Percentiles rank a stretch among this genome's conserved stretches.
phyloP scores from a whole-genome alignment of 1,140 invertebrate genomes.

The Drosophila quadrilineata region DNA sequence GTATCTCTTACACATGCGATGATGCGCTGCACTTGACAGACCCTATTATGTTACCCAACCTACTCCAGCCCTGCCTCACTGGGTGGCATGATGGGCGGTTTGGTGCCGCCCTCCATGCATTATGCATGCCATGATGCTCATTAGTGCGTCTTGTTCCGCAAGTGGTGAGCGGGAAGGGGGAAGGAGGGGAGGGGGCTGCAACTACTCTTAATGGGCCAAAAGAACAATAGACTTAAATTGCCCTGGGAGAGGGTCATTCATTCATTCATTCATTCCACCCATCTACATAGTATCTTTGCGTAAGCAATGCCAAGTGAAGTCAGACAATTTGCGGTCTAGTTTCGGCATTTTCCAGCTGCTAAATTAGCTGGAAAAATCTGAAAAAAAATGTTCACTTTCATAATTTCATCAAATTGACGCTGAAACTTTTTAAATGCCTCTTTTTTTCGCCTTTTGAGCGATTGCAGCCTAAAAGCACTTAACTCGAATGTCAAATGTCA shows the following conservation, averaged over 20 bases:
- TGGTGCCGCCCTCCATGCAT: slow-evolving; percentile 39
- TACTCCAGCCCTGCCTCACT: too few species aligned
- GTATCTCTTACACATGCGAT: slow-evolving; percentile 59
- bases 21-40: slow-evolving; percentile 69
- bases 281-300: slow-evolving; percentile 4
- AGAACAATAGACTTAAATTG: slow-evolving; percentile 71
- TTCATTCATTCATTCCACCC: slow-evolving; percentile 5
- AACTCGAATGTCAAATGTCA: slow-evolving; percentile 70
- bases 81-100: slow-evolving; percentile 4
- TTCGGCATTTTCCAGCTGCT: slow-evolving; percentile 25
- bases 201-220: slow-evolving; percentile 60
- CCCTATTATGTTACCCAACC: slow-evolving; percentile 74
- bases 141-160: slow-evolving; percentile 64
- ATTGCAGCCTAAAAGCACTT: slow-evolving; percentile 65
- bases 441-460: slow-evolving; percentile 55
- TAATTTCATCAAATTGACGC: slow-evolving; percentile 46
- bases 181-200: slow-evolving; percentile 9
- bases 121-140: slow-evolving; percentile 74
- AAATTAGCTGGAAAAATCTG: slow-evolving; percentile 62
- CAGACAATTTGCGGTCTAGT: background rate
- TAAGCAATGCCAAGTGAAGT: slow-evolving; percentile 5
- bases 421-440: slow-evolving; percentile 67
- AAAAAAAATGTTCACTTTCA: slow-evolving; percentile 41
- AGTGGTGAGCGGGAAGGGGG: too few species aligned
- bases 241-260: slow-evolving; percentile 20